Conservation (phyloP, 2,113 vertebrate genomes). For the Phoenicopterus ruber region DNA sequence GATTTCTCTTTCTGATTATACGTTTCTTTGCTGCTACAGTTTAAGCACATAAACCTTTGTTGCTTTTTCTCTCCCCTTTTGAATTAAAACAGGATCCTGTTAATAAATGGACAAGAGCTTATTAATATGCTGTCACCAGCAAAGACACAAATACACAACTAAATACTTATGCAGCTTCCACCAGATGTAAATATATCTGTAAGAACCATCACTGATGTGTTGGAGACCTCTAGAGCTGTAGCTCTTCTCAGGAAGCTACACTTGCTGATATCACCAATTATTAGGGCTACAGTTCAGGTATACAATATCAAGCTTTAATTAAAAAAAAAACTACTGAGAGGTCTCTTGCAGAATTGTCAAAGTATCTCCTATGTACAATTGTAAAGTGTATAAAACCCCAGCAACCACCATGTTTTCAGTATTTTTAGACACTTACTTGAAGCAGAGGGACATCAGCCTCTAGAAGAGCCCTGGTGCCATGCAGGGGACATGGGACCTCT, state of each 20-base stretch:
- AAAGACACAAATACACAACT: neutral
- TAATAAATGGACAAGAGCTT: neutral
- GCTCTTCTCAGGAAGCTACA: neutral
- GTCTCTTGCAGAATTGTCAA: neutral
- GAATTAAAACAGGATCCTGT: neutral
- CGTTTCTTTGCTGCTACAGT: neutral
- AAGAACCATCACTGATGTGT: slow-evolving; percentile 25
- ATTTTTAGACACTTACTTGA: neutral
- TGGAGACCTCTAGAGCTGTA: slow-evolving; percentile 59
- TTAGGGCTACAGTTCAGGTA: neutral
- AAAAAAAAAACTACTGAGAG: neutral
- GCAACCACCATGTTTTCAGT: neutral
- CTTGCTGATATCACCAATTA: neutral
- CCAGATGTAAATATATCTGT: slow-evolving; percentile 9
- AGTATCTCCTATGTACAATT: neutral
- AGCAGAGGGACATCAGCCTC: neutral
- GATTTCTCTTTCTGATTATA: neutral
- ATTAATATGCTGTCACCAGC: neutral
- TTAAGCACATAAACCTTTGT: neutral
- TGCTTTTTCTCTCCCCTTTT: neutral
- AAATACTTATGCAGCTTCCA: neutral
- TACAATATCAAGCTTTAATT: neutral
- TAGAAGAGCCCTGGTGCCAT: neutral
- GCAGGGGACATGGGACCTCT: no score
- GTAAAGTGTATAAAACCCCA: neutral